Percentiles rank a stretch among this genome's conserved stretches.
phyloP scores from a whole-genome alignment of 1,140 invertebrate genomes.

The Adoxophyes honmai region DNA sequence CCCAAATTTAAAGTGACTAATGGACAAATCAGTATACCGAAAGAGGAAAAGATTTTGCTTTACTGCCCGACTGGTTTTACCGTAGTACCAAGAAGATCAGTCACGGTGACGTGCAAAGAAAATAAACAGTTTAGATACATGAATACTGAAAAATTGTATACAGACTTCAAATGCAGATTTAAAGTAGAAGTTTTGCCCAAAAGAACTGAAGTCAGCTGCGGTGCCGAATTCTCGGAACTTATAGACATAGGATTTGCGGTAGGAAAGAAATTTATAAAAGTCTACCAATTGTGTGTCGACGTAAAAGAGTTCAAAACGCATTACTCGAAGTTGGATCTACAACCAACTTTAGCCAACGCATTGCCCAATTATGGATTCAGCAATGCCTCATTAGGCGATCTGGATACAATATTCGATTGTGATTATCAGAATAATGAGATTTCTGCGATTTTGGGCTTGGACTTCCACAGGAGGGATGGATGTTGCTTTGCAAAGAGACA shows the following conservation, averaged over 20 bases:
- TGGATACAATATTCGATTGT: slow-evolving; percentile 47
- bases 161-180: slow-evolving; percentile 41
- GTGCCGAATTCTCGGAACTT: slow-evolving; percentile 23
- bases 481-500: slow-evolving; percentile 55
- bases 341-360: slow-evolving; percentile 19
- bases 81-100: slow-evolving; percentile 16
- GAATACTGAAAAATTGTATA: slow-evolving; percentile 30
- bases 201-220: slow-evolving; percentile 26
- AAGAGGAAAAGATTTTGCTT: slow-evolving; percentile 23
- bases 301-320: slow-evolving; percentile 34
- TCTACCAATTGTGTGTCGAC: slow-evolving; percentile 55
- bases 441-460: slow-evolving; percentile 25
- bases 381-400: slow-evolving; percentile 26
- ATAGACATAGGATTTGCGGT: slow-evolving; percentile 42
- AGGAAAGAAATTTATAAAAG: slow-evolving; percentile 28
- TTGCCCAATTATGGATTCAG: slow-evolving; percentile 24
- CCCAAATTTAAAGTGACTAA: slow-evolving; percentile 12
- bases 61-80: slow-evolving; percentile 26
- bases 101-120: slow-evolving; percentile 35
- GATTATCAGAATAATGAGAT: slow-evolving; percentile 35
- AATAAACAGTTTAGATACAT: slow-evolving; percentile 30
- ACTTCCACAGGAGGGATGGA: slow-evolving; percentile 26
- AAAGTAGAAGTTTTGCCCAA: slow-evolving; percentile 24
- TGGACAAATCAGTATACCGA: slow-evolving; percentile 25
- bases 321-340: slow-evolving; percentile 39